Base-by-base conservation (phyloP, 2,113 vertebrate genomes). In the Condylura cristata region DNA sequence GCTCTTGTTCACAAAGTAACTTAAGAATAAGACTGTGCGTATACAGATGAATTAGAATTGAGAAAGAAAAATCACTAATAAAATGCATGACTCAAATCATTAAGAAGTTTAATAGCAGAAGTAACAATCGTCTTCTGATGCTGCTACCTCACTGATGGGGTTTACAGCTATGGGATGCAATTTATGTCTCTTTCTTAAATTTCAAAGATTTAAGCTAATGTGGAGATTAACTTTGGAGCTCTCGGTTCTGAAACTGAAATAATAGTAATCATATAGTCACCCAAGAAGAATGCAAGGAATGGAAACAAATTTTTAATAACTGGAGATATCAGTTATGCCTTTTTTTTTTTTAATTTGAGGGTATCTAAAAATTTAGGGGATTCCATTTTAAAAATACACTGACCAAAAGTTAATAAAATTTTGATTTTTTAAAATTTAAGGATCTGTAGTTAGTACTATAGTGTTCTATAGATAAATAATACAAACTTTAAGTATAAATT, bases 101-200 rank as follows among this genome's bases (percentile, higher is more conserved):
- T 39, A 97, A 92, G 44, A 44, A 2, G 56, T 14, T 90, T 91
- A 0, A 44, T 81, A 93, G 51, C 70, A 2, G 66, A 93, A 74
- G 24, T 51, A 76, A 71, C 3, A 93, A 12, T 56, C 37, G 26
- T 53, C 83, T 6, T 60, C 86, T 46, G 71, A 51, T 16, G 87
- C 3, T 11, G 95, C 82, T 30, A 17, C 20, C 71, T 95, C 46
- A 88, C 13, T 74, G 5, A 44, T 5, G 46, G 44, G 11, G 30
- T 82, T 86, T 91, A 37, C 7, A 58, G 5, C 9, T 41, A 17
- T 75, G 24, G 44, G 13, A 37, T 86, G 18, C 22, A 71, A 48
- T 96, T 65, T 78, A 90, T 93, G 39, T 4, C 18, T 71, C 28
- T 76, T 46, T 26, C 89, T 60, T 88, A 94, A 91, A 72, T 32